Conservation (phyloP, 2,113 vertebrate genomes). For the Microcebus griseorufus region DNA sequence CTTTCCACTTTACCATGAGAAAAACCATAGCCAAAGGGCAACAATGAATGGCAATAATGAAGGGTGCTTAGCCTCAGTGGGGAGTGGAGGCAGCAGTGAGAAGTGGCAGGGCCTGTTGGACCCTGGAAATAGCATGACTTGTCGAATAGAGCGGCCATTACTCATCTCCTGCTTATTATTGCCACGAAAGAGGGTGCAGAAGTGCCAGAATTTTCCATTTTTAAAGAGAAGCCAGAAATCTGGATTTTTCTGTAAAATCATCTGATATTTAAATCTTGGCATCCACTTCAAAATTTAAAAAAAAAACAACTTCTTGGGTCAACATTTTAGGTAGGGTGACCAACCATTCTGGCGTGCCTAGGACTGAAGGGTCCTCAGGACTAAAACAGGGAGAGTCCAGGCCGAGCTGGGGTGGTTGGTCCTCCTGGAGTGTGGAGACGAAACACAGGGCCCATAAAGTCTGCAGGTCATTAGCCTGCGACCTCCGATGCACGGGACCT, state of each 20-base stretch:
- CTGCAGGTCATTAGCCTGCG: neutral
- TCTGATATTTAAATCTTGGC: neutral
- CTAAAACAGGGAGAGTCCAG: neutral
- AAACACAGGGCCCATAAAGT: neutral
- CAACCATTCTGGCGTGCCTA: neutral
- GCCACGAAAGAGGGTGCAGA: neutral
- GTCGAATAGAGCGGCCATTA: neutral
- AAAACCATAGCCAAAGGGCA: neutral
- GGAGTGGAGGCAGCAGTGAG: no score
- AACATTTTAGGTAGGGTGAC: neutral
- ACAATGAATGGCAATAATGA: neutral
- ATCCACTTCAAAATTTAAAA: neutral
- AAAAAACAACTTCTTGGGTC: neutral
- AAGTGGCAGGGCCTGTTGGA: neutral
- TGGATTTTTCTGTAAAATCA: neutral
- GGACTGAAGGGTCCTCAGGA: neutral
- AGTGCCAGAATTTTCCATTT: neutral
- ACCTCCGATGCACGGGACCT: neutral
- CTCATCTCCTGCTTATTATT: neutral
- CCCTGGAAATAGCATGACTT: neutral
- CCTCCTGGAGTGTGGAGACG: neutral
- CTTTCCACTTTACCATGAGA: neutral
- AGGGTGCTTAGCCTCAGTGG: neutral
- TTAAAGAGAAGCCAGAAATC: constrained; percentile 15
- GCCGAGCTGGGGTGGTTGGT: neutral